These are phyloP conservation scores for Brachirus orientalis DNA, from an alignment of 2,113 vertebrate species.

Conservation along the genomic window DNA sequence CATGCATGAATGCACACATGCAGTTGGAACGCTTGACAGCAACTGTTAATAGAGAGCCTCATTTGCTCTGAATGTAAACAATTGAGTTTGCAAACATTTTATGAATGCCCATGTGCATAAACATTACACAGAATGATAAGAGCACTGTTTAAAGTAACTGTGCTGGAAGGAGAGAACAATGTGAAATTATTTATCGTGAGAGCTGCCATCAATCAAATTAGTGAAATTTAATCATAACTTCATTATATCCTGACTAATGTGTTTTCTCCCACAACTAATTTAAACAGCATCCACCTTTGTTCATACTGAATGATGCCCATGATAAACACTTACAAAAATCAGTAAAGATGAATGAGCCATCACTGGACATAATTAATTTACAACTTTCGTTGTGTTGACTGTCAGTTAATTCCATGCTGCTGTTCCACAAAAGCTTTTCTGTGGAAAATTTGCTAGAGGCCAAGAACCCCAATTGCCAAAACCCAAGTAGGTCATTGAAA, in stretches of 20 bases:
- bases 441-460: constrained; percentile 66
- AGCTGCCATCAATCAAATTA: constrained; percentile 56
- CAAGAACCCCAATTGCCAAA: constrained; percentile 62
- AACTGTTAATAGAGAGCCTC: constrained; percentile 70
- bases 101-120: constrained; percentile 66
- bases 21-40: constrained; percentile 56
- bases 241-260: constrained; percentile 44
- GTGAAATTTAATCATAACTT: constrained; percentile 52
- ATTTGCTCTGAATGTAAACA: constrained; percentile 75
- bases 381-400: constrained; percentile 15
- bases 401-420: constrained; percentile 56
- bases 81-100: constrained; percentile 65
- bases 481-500: constrained; percentile 76
- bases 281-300: constrained; percentile 27
- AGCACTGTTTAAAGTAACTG: constrained; percentile 37
- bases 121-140: constrained; percentile 59
- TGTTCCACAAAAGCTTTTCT: too few species aligned
- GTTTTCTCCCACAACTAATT: constrained; percentile 37
- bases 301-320: constrained; percentile 10
- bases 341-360: constrained; percentile 31
- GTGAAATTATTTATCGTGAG: constrained; percentile 49
- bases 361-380: constrained; percentile 47
- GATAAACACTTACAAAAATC: constrained; percentile 24
- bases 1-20: constrained; percentile 44
- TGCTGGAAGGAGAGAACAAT: constrained; percentile 39